These are phyloP conservation scores for Augochlorella aurata DNA, from an alignment of 2,888 invertebrate genomes.

Conservation along the genomic window DNA sequence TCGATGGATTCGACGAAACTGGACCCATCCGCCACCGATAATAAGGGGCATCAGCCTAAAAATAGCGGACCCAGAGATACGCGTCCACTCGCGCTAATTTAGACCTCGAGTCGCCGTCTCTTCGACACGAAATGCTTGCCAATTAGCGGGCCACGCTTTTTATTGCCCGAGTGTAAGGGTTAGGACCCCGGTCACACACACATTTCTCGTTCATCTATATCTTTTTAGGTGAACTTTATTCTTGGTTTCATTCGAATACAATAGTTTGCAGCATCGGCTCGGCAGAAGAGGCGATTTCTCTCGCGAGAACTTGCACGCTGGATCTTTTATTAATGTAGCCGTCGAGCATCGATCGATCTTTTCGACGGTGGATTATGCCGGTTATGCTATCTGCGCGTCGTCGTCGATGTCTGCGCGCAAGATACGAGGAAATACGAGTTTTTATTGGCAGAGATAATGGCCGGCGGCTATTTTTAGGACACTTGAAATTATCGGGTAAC, in stretches of 20 bases:
- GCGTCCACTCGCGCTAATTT: not conserved
- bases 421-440: not conserved
- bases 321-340: no score
- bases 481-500: slow-evolving; percentile 3
- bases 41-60: not conserved
- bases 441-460: not conserved
- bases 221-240: no score
- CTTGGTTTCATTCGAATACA: no score
- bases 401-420: not conserved
- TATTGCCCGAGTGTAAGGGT: not conserved
- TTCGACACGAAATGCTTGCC: not conserved
- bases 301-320: no score
- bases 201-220: no score
- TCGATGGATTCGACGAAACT: slow-evolving; percentile 3
- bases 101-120: not conserved
- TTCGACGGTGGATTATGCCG: not conserved
- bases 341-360: no score
- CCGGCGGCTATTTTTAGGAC: not conserved
- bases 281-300: no score
- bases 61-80: not conserved
- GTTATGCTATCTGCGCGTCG: not conserved
- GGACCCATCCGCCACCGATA: not conserved
- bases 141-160: not conserved
- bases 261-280: no score
- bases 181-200: not conserved